Evolutionary conservation across 2,888 invertebrate genomes (phyloP).

Genomic region (Nomada lathburiana): DNA sequence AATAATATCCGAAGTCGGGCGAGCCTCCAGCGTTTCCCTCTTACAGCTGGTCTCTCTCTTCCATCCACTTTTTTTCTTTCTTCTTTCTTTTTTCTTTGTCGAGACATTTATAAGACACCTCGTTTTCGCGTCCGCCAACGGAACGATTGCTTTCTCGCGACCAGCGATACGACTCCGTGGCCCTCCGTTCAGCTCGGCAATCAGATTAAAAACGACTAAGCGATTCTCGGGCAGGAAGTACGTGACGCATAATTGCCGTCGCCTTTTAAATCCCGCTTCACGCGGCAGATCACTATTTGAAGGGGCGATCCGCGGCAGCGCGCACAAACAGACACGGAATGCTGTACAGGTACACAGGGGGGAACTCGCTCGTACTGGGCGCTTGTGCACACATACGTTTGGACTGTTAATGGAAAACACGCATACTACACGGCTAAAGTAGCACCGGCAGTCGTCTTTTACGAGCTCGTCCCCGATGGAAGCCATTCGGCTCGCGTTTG

Average conservation of each 20-base stretch:
- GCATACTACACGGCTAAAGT: constrained; percentile 59
- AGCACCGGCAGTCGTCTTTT: constrained; percentile 66
- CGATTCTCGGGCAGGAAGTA: not conserved
- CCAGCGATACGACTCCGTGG: not conserved
- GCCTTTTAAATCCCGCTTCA: constrained; percentile 44
- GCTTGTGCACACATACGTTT: constrained; percentile 18
- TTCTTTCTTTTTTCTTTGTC: not conserved
- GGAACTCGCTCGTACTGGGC: constrained; percentile 31
- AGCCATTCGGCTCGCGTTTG: constrained; percentile 55
- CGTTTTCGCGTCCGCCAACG: not conserved
- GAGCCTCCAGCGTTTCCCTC: not conserved
- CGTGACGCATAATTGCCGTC: constrained; percentile 22
- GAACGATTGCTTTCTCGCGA: not conserved
- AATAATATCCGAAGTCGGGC: constrained; percentile 23
- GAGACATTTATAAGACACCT: not conserved
- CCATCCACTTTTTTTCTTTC: not conserved
- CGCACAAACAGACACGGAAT: constrained; percentile 8
- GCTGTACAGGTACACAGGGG: constrained; percentile 4
- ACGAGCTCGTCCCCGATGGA: constrained; percentile 56
- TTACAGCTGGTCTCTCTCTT: not conserved
- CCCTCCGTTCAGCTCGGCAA: not conserved
- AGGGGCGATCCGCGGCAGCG: constrained; percentile 22
- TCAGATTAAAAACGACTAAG: constrained; percentile 13
- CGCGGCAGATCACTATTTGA: constrained; percentile 48
- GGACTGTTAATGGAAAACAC: constrained; percentile 62